Evolutionary conservation across 1,140 invertebrate genomes (phyloP), one percentile per base, ranked within the genome.

Genomic region (Drosophila chauvacae): DNA sequence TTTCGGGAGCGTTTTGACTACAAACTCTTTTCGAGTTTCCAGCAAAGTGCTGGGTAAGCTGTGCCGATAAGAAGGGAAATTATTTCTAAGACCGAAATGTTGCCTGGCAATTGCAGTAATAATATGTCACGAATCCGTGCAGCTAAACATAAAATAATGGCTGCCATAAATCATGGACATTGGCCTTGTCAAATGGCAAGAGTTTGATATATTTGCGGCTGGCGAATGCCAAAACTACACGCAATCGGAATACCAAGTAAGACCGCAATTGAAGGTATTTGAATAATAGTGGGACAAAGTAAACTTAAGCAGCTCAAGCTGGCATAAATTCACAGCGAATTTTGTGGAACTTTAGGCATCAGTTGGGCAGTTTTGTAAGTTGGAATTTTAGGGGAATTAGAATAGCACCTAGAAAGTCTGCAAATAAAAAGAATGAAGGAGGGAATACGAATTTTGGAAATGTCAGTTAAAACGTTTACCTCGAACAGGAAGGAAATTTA

Each of bases 111-210:
- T 72, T 64, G 63, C 37, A 69, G 50, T 60, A 72, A 79, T 62
- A 70, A 69, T 75, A 74, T 64, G 69, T 55, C 62, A 65, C 62
- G 47, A 76, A 76, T 81, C 80, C 82, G 82, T 87, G 82, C 83
- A 79, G 41, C 69, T 82, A 74, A 76, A 78, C 80, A 82, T 79
- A 76, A 82, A 86, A 65, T 86, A 87, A 83, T 68, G 59, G 47
- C 51, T 48, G 58, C 59, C 83, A 86, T 86, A 86, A 86, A 86
- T 86, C 83, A 86, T 69, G 65, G 75, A 50, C 71, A 65, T 82
- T 82, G 65, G 65, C 70, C 79, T 79, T 86, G 83, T 86, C 83
- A 86, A 79, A 79, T 64, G 69, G 62, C 47, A 63, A 82, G 81
- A 78, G 60, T 72, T 72, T 72, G 69, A 72, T 72, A 72, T 59